Base-by-base conservation (phyloP, 2,888 invertebrate species). In the Polydrusus pterygomalis region DNA sequence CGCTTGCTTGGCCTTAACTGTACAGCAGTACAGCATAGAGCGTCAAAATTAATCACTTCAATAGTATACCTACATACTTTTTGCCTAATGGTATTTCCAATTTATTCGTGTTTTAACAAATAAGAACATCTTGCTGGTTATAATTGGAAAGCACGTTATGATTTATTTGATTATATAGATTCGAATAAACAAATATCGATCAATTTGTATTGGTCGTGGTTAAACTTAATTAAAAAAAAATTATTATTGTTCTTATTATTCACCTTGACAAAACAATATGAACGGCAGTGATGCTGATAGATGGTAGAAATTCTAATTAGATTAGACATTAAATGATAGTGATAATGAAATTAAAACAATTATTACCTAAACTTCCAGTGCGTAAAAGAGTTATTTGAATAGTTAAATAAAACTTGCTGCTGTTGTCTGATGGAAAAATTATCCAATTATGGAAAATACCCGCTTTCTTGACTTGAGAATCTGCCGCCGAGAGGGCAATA, bases 401-500 rank as follows among this genome's bases (percentile, higher is more conserved):
- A 49, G 30, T 63, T 60, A 70, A 60, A 18, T 60, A 47, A 63
- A 56, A 0, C 56, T 11, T 13, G 17, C 13, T 34, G 54, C 56
- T 30, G 64, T 73, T 49, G 60, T 73, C 73, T 58, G 73, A 67
- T 60, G 20, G 38, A 58, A 45, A 60, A 74, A 74, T 62, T 74
- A n/a, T n/a, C n/a, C n/a, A 74, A 74, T 74, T 69, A 68, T 51
- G 51, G 43, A 63, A 56, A 67, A 51, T 51, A 25, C 43, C 68
- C 69, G 60, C 67, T 73, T 67, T 67, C 73, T 65, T 73, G 47
- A 67, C 58, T 40, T 38, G 58, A 17, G 58, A 58, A 65, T 60
- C 38, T 65, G 47, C 72, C 65, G 67, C 72, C 5, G 25, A 25
- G 25, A 25, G 25, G 25, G 25, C 25, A 25, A 25, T 25, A 25